These are phyloP conservation scores for Albula goreensis DNA, from an alignment of 2,113 vertebrate genomes.

Conservation along the genomic window DNA sequence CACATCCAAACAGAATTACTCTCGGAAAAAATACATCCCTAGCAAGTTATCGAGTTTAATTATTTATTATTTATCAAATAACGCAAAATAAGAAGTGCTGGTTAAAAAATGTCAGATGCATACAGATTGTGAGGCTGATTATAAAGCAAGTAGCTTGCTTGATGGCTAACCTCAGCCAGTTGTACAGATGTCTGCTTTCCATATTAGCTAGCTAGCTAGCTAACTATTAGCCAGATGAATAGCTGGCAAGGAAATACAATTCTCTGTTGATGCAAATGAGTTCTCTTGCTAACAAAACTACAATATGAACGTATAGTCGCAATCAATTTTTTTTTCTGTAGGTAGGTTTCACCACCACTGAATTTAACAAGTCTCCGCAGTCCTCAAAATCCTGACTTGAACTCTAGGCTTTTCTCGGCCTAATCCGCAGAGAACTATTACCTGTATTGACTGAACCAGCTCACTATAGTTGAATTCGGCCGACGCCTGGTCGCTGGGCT, in stretches of 20 bases:
- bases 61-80: neutral
- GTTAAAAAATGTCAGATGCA: neutral
- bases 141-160: neutral
- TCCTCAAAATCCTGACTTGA: conserved; percentile 25
- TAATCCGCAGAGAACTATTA: conserved; percentile 26
- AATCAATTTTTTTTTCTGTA: conserved; percentile 33
- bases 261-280: neutral
- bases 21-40: neutral
- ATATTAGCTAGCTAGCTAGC: neutral
- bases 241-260: neutral
- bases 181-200: neutral
- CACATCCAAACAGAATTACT: neutral
- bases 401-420: conserved; percentile 1
- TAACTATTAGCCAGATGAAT: neutral
- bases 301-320: neutral
- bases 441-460: conserved; percentile 77
- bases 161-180: neutral
- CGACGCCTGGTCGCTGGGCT: conserved; percentile 86
- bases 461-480: conserved; percentile 94
- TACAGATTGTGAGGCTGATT: neutral
- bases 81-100: neutral
- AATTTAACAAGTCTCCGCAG: conserved; percentile 50
- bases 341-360: conserved; percentile 51
- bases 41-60: neutral
- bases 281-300: neutral